Evolutionary conservation across 2,888 invertebrate genomes (phyloP), one percentile per base, ranked within the genome.

Genomic region (Leptogaster cylindrica): DNA sequence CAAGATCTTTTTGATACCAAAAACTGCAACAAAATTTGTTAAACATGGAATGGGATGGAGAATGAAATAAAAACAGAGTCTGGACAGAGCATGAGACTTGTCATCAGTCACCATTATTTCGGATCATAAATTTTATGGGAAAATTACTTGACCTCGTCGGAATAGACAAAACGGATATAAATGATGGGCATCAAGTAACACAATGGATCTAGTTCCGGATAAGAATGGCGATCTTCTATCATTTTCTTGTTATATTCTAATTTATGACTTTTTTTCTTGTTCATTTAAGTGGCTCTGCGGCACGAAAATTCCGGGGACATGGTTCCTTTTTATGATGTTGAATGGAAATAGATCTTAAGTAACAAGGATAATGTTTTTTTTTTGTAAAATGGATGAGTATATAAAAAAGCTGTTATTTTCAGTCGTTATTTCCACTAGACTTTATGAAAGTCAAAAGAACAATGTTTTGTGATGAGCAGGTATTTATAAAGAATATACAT

Each of bases 61-160:
- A 18, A n/a, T 23, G 16, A 2, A 23, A n/a, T n/a, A 23, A 14
- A 41, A 41, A 12, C 16, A 28, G 10, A 25, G 44, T 16, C 23
- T 23, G 20, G 16, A 10, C 61, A 61, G 28, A 44, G 44, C 61
- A 61, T 61, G 61, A 61, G 58, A 67, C 67, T 33, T 70, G 68
- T 69, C 71, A 71, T 71, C 71, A 71, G 70, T 71, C 71, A 71
- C 68, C 67, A 71, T 71, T 70, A 71, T 71, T 71, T 65, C 68
- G 68, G 69, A 69, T 69, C 68, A 71, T 70, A 71, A 71, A 71
- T 71, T 68, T 69, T 69, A 66, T 68, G 65, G 68, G 48, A 68
- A 65, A 69, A 69, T 66, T 67, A 67, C 65, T 67, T 70, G 65
- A 66, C 66, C 69, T 66, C 64, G 48, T 50, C 55, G 48, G 50